Evolutionary conservation across 2,797 vertebrate genomes (phyloP).

Genomic region (Acrossocheilus fasciatus): DNA sequence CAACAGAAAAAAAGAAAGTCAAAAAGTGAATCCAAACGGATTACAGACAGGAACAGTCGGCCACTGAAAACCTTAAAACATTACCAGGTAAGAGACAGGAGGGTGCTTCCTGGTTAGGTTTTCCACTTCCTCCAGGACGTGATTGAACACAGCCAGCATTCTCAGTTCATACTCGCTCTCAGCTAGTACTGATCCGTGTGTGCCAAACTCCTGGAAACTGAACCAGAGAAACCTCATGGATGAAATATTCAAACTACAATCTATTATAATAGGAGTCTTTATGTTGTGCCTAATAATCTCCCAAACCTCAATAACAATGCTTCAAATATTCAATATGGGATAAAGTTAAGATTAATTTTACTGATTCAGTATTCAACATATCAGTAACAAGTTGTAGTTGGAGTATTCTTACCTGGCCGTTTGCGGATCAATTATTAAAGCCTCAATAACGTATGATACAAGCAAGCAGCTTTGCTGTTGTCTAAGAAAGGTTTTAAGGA

Average conservation of each 20-base stretch:
- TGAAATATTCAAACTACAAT: neutral
- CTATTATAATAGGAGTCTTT: neutral
- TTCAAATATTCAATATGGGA: too few relatives aligned
- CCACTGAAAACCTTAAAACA: neutral
- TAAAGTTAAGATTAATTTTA: neutral
- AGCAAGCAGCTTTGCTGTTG: constrained; percentile 98
- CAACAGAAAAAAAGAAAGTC: neutral
- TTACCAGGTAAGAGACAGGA: constrained; percentile 94
- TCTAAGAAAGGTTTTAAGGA: constrained; percentile 80
- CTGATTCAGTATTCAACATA: neutral
- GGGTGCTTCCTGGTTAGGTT: constrained; percentile 92
- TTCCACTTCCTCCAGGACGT: constrained; percentile 93
- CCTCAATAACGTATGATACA: constrained; percentile 94
- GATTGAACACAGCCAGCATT: constrained; percentile 94
- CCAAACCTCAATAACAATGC: too few relatives aligned
- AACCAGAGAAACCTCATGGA: constrained; percentile 46
- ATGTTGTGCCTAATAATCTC: neutral
- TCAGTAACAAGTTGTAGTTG: neutral
- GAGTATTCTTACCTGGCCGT: constrained; percentile 84
- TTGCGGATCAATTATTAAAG: constrained; percentile 94
- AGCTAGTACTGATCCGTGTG: constrained; percentile 83
- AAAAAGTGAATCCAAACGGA: neutral
- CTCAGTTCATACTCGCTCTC: constrained; percentile 94
- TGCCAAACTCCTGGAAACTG: constrained; percentile 93
- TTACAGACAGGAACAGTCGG: neutral